Evolutionary conservation across 2,888 invertebrate genomes (phyloP).

Genomic region (Brachyptera putata): DNA sequence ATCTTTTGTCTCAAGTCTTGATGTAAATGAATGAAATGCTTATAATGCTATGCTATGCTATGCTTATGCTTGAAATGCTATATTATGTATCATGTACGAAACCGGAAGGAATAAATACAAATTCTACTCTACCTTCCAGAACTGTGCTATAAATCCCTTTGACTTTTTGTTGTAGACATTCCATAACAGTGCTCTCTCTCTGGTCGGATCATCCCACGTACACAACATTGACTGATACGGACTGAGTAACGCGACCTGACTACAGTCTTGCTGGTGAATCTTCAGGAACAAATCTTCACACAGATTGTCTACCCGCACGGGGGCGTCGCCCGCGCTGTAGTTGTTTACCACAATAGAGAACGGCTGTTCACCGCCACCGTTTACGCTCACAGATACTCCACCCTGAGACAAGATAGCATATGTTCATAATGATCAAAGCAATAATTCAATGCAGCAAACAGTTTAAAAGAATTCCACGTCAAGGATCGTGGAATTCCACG

Average conservation of each 20-base stretch:
- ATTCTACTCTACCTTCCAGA: slow-evolving; percentile 62
- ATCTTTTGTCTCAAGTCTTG: too few species aligned
- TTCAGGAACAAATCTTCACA: slow-evolving; percentile 77
- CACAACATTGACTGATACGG: slow-evolving; percentile 72
- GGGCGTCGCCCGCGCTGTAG: slow-evolving; percentile 72
- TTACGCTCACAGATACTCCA: slow-evolving; percentile 65
- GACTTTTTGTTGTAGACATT: slow-evolving; percentile 77
- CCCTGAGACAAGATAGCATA: slow-evolving; percentile 47
- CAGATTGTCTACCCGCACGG: slow-evolving; percentile 78
- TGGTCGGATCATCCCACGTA: slow-evolving; percentile 81
- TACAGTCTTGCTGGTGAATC: slow-evolving; percentile 58
- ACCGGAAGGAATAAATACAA: too few species aligned
- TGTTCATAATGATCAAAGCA: too few species aligned
- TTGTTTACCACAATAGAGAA: slow-evolving; percentile 71
- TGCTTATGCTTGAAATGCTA: too few species aligned
- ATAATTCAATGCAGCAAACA: too few species aligned
- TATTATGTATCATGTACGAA: too few species aligned
- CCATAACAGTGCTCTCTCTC: slow-evolving; percentile 69
- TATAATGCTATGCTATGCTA: too few species aligned
- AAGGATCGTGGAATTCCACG: too few species aligned
- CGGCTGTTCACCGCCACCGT: slow-evolving; percentile 67
- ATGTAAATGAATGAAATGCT: too few species aligned
- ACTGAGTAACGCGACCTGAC: slow-evolving; percentile 67
- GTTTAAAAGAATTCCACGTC: too few species aligned
- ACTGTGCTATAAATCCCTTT: slow-evolving; percentile 66